Evolutionary conservation across 2,888 invertebrate genomes (phyloP).

Genomic region (Mythimna loreyi): DNA sequence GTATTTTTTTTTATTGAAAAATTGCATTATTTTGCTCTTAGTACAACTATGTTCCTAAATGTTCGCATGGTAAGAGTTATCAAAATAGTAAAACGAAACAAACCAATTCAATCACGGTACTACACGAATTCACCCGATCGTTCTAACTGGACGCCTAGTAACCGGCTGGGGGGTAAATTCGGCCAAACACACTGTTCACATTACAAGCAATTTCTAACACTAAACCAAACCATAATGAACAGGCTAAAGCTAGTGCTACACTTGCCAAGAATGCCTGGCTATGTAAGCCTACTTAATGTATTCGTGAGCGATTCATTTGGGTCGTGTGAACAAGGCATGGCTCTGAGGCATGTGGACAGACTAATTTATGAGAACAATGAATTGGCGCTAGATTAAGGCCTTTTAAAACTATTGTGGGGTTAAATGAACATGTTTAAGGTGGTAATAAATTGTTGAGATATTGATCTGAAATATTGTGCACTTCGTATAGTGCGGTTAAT

Average conservation of each 20-base stretch:
- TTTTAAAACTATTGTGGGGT: constrained; percentile 28
- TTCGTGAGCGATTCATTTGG: constrained; percentile 53
- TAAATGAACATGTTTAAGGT: neutral
- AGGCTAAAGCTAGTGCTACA: constrained; percentile 34
- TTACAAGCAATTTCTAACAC: constrained; percentile 23
- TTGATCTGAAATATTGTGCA: neutral
- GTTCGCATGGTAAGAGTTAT: too few relatives aligned
- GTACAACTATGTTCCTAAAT: too few relatives aligned
- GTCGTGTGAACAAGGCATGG: constrained; percentile 48
- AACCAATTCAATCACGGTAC: neutral
- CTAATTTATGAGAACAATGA: constrained; percentile 39
- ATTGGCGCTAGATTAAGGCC: neutral
- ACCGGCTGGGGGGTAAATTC: neutral
- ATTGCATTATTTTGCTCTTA: too few relatives aligned
- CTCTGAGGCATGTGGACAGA: neutral
- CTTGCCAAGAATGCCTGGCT: constrained; percentile 57
- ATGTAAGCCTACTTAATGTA: constrained; percentile 48
- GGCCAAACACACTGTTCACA: constrained; percentile 30
- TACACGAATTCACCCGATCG: neutral
- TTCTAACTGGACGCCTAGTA: neutral
- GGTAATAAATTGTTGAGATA: constrained; percentile 5
- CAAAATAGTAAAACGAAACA: neutral
- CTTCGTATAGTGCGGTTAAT: too few relatives aligned
- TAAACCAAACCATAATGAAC: constrained; percentile 50
- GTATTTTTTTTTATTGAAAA: too few relatives aligned